Base-by-base conservation (phyloP, 1,140 invertebrate species). In the Plodia interpunctella region DNA sequence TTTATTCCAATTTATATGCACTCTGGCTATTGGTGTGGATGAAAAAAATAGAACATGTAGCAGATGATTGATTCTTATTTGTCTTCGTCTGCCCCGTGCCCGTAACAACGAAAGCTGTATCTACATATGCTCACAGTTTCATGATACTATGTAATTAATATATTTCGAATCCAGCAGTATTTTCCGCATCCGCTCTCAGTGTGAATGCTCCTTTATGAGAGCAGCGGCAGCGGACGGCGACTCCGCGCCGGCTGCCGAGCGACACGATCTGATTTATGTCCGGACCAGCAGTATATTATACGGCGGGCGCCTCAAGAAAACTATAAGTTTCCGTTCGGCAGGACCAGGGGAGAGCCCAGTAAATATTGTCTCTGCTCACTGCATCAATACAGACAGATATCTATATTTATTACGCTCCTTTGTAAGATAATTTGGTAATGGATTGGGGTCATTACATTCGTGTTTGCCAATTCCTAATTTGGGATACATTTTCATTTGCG, bases 291-390 rank as follows among this genome's bases (percentile, higher is more conserved):
- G 84, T 88, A 88, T 88, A 87, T 87, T 87, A 88, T 88, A 79
- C 86, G 76, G 65, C 81, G 81, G 86, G 86, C 84, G 86, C 84
- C 86, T 88, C 86, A 88, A 88, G 71, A 81, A 83, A 87, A 85
- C 86, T 88, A 87, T 88, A 88, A 88, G 86, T 88, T 87, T 87
- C 84, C 86, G 84, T 87, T 88, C 78, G 83, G 77, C 80, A 84
- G 79, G 77, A 74, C 80, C 74, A 77, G 82, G 86, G 86, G 81
- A 76, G 77, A 80, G 79, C 76, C 74, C 83, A 83, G 73, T 87
- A 86, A 88, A 88, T 88, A 88, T 87, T 88, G 84, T 88, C 83
- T 81, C 78, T 77, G 75, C 74, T 76, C 72, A 55, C 72, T 77
- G 70, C 75, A 78, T 83, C 82, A 78, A 82, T 82, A 81, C 70